phyloP scores from a whole-genome alignment of 1,140 invertebrate genomes.

The Acromyrmex echinatior region DNA sequence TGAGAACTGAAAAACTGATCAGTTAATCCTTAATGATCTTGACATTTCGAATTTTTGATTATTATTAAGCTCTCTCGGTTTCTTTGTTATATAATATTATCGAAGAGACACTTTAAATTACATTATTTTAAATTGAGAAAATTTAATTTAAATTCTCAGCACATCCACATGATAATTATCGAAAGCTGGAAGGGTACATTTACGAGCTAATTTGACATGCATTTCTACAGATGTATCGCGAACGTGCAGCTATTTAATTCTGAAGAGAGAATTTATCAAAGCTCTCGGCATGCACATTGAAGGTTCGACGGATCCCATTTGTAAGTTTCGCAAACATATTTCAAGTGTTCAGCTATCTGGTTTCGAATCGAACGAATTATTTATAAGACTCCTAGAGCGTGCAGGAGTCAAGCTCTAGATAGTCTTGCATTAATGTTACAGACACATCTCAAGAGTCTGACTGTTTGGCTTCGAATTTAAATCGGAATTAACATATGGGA shows the following conservation, averaged over 20 bases:
- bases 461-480: neutral
- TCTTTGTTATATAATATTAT: neutral
- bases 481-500: neutral
- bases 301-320: neutral
- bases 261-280: neutral
- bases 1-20: neutral
- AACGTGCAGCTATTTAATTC: neutral
- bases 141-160: neutral
- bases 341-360: neutral
- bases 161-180: neutral
- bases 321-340: neutral
- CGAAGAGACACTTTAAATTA: neutral
- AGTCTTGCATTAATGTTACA: neutral
- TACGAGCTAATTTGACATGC: neutral
- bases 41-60: neutral
- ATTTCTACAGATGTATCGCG: neutral
- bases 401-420: neutral
- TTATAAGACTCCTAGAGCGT: neutral
- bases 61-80: neutral
- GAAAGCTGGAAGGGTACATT: neutral
- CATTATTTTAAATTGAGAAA: neutral
- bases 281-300: neutral
- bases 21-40: conserved; percentile 4
- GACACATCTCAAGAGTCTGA: neutral
- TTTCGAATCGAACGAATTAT: neutral